phyloP scores from a whole-genome alignment of 2,113 vertebrate species.

The Dicentrarchus labrax region DNA sequence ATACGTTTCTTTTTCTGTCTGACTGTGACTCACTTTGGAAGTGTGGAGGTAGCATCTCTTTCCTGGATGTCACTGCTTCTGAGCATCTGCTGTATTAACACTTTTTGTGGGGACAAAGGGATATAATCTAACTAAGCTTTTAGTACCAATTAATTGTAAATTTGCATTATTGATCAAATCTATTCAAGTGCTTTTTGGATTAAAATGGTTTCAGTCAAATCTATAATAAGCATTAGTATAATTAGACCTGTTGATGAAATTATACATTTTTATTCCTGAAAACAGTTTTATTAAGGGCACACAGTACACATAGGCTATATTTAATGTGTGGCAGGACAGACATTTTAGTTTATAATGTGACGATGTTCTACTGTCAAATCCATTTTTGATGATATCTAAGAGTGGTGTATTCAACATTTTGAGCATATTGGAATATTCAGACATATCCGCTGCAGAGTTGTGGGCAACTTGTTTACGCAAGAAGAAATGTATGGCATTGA shows the following conservation, averaged over 20 bases:
- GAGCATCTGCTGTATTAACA: slow-evolving; percentile 8
- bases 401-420: neutral
- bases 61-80: neutral
- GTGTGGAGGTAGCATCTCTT: slow-evolving; percentile 3
- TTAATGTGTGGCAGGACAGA: neutral
- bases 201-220: slow-evolving; percentile 21
- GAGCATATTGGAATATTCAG: neutral
- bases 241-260: slow-evolving; percentile 24
- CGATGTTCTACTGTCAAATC: neutral
- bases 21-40: slow-evolving; percentile 7
- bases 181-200: slow-evolving; percentile 22
- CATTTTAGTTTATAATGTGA: neutral
- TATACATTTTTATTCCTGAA: neutral
- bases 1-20: neutral
- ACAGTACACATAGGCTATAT: neutral
- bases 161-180: slow-evolving; percentile 52
- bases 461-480: neutral
- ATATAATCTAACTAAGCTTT: slow-evolving; percentile 39
- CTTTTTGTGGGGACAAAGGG: neutral
- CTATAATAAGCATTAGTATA: slow-evolving; percentile 14
- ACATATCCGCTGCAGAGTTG: neutral
- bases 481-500: neutral
- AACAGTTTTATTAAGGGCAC: neutral
- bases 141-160: slow-evolving; percentile 38
- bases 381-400: neutral